Percentiles rank a stretch among this genome's conserved stretches.
These are phyloP conservation scores for Cirrhinus molitorella DNA, from an alignment of 2,797 vertebrate species.

Conservation along the genomic window DNA sequence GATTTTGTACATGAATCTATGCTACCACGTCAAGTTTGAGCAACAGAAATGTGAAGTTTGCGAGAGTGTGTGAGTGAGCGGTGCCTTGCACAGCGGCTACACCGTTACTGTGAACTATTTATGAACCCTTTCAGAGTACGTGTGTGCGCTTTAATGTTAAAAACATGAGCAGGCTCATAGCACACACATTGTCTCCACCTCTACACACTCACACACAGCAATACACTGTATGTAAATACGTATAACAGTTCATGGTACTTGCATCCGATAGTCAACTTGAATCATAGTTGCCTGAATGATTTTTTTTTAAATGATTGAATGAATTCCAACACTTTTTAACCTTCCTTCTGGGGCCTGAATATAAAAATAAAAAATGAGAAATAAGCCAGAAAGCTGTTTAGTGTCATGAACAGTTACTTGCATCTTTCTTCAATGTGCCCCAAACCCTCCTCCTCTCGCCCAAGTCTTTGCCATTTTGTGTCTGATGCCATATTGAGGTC, in stretches of 20 bases:
- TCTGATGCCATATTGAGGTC: constrained; percentile 71
- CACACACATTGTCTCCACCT: constrained; percentile 28
- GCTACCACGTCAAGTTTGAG: constrained; percentile 54
- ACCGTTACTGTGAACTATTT: constrained; percentile 69
- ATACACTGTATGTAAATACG: constrained; percentile 59
- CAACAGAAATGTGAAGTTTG: constrained; percentile 41
- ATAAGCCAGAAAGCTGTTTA: constrained; percentile 3
- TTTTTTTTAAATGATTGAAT: neutral
- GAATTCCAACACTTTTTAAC: constrained; percentile 4
- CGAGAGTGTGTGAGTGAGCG: constrained; percentile 24
- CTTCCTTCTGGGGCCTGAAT: neutral
- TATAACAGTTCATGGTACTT: constrained; percentile 34
- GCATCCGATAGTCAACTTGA: constrained; percentile 25
- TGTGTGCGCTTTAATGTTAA: constrained; percentile 38
- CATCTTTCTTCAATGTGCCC: constrained; percentile 18
- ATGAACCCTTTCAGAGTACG: constrained; percentile 43
- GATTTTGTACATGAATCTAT: constrained; percentile 49
- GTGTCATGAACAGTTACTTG: neutral
- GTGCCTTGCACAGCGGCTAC: constrained; percentile 41
- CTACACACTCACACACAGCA: constrained; percentile 40
- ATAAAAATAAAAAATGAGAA: neutral
- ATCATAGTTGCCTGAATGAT: neutral
- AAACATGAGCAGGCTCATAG: constrained; percentile 58
- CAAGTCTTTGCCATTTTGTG: constrained; percentile 68
- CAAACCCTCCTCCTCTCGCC: constrained; percentile 43